Evolutionary conservation across 2,113 vertebrate species (phyloP).

Genomic region (Boleophthalmus pectinirostris): DNA sequence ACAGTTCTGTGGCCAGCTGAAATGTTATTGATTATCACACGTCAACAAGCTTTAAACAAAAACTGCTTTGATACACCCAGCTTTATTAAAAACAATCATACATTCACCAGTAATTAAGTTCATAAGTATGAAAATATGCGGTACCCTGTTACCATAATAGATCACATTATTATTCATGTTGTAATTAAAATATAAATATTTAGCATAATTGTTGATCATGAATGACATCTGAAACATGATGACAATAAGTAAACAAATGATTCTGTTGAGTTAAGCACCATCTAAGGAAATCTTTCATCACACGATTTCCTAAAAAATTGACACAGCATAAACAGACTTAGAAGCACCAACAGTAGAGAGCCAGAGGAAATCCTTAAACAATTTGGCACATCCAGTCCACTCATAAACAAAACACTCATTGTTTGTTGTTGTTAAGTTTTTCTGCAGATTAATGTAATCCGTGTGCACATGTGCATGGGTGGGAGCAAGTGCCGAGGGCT

Average conservation of each 20-base stretch:
- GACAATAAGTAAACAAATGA: slow-evolving; percentile 21
- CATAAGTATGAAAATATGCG: slow-evolving; percentile 2
- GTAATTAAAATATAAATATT: slow-evolving; percentile 28
- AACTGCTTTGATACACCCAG: slow-evolving; percentile 21
- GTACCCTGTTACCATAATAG: slow-evolving; percentile 8
- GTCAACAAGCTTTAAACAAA: slow-evolving; percentile 18
- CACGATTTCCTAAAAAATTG: slow-evolving; percentile 43
- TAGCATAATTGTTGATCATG: slow-evolving; percentile 13
- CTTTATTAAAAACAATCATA: slow-evolving; percentile 47
- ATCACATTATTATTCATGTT: slow-evolving; percentile 16
- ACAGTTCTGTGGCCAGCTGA: slow-evolving; percentile 25
- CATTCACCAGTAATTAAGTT: background rate
- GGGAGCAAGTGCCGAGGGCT: slow-evolving; percentile 33
- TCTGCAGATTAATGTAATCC: slow-evolving; percentile 72
- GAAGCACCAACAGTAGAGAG: slow-evolving; percentile 40
- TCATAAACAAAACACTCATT: slow-evolving; percentile 73
- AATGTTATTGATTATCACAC: slow-evolving; percentile 17
- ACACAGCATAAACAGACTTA: slow-evolving; percentile 52
- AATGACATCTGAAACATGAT: slow-evolving; percentile 17
- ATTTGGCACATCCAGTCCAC: slow-evolving; percentile 69
- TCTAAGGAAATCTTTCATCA: slow-evolving; percentile 36
- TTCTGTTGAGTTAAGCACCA: slow-evolving; percentile 23
- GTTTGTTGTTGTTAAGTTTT: slow-evolving; percentile 77
- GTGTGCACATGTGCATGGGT: slow-evolving; percentile 53
- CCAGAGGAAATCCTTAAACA: slow-evolving; percentile 73